These are phyloP conservation scores for Anneissia japonica DNA, from an alignment of 35 echinoderm and acorn worm genomes.

Conservation along the genomic window DNA sequence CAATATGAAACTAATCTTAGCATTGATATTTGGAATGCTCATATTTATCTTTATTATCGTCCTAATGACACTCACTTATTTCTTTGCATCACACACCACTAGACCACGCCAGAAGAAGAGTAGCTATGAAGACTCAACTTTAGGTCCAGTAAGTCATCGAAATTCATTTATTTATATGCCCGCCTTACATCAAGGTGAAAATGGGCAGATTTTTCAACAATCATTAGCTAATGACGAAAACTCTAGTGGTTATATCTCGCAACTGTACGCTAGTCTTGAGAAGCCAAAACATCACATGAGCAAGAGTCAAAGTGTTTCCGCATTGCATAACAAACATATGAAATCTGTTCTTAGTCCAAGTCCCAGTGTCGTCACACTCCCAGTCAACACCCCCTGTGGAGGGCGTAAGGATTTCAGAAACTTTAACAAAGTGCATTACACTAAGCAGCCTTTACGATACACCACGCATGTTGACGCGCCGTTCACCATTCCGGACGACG, in stretches of 20 bases:
- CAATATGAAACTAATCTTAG: not conserved
- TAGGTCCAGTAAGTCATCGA: not conserved
- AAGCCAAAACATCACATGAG: not conserved
- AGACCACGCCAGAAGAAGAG: not conserved
- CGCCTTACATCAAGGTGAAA: not conserved
- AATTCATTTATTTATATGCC: slow-evolving; percentile 2
- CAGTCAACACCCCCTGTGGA: not conserved
- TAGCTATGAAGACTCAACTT: not conserved
- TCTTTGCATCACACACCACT: not conserved
- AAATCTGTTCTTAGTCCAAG: not conserved
- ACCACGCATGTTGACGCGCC: not conserved
- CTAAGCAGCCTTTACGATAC: not conserved
- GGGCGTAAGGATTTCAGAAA: not conserved
- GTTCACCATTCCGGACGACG: not conserved
- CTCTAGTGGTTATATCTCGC: not conserved
- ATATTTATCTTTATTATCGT: not conserved
- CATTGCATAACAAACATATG: not conserved
- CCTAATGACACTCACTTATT: not conserved
- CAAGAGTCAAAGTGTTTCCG: not conserved
- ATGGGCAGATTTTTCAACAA: not conserved
- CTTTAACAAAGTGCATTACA: not conserved
- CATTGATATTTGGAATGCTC: not conserved
- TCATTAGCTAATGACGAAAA: not conserved
- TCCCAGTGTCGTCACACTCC: not conserved
- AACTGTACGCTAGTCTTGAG: not conserved